phyloP scores from a whole-genome alignment of 2,888 invertebrate genomes.

The Pheosia tremula region DNA sequence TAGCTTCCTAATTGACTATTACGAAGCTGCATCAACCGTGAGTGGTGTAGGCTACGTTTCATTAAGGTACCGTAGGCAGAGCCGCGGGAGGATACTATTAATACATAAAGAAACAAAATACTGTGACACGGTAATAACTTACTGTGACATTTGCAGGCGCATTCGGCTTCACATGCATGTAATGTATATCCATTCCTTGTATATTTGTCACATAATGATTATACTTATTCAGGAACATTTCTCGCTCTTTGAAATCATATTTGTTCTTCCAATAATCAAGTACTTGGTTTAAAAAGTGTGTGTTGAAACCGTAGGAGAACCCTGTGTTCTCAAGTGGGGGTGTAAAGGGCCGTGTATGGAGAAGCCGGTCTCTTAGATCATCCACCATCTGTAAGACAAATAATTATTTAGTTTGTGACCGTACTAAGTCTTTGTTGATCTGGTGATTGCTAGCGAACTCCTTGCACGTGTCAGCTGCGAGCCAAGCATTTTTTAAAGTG shows the following conservation, averaged over 20 bases:
- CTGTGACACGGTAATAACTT: constrained; percentile 26
- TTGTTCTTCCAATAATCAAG: constrained; percentile 91
- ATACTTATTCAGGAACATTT: constrained; percentile 88
- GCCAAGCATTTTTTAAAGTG: too few species aligned
- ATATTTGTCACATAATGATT: constrained; percentile 91
- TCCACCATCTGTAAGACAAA: constrained; percentile 62
- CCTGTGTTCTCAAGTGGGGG: constrained; percentile 87
- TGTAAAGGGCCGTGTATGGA: constrained; percentile 69
- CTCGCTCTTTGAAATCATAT: constrained; percentile 87
- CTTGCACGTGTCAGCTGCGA: too few species aligned
- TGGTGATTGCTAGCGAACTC: too few species aligned
- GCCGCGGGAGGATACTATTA: too few species aligned
- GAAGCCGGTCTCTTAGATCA: constrained; percentile 83
- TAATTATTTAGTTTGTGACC: too few species aligned
- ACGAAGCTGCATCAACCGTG: too few species aligned
- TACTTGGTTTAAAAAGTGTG: constrained; percentile 86
- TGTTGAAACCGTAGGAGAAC: constrained; percentile 93
- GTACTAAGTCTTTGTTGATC: too few species aligned
- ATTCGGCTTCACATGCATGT: constrained; percentile 87
- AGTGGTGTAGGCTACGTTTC: too few species aligned
- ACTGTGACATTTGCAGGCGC: constrained; percentile 52
- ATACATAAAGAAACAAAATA: background rate
- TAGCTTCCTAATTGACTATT: too few species aligned
- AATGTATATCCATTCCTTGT: constrained; percentile 90
- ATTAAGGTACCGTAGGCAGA: too few species aligned